These are phyloP conservation scores for Sesia apiformis DNA, from an alignment of 2,888 invertebrate species.

Conservation along the genomic window DNA sequence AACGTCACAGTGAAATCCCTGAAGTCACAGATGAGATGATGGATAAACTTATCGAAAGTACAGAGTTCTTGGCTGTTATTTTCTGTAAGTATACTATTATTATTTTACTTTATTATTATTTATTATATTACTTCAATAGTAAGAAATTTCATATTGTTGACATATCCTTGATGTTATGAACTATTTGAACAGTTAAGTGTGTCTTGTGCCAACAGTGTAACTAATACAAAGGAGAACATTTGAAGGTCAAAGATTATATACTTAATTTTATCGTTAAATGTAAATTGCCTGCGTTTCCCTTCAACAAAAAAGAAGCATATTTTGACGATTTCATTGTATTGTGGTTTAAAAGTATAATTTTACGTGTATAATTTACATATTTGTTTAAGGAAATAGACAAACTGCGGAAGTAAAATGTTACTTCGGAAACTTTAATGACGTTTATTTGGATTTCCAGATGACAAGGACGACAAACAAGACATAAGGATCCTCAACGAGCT, in stretches of 20 bases:
- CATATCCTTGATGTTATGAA: too few relatives aligned
- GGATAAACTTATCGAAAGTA: constrained; percentile 88
- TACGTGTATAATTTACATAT: background rate
- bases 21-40: constrained; percentile 96
- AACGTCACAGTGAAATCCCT: constrained; percentile 91
- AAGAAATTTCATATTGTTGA: too few relatives aligned
- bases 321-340: background rate
- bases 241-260: too few relatives aligned
- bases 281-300: too few relatives aligned
- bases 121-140: too few relatives aligned
- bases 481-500: constrained; percentile 90
- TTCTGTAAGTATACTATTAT: constrained; percentile 82
- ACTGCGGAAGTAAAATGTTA: background rate
- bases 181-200: too few relatives aligned
- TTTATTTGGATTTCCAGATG: constrained; percentile 70
- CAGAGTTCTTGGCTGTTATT: constrained; percentile 88
- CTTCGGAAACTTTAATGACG: background rate
- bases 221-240: too few relatives aligned
- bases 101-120: too few relatives aligned
- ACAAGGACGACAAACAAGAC: constrained; percentile 92
- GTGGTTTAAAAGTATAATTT: background rate
- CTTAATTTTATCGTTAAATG: too few relatives aligned
- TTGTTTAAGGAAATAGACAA: background rate
- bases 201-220: too few relatives aligned
- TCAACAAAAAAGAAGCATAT: too few relatives aligned